Percentiles rank a stretch among this genome's conserved stretches.
These are phyloP conservation scores for Epirrita christyi DNA, from an alignment of 2,888 invertebrate species.

Conservation along the genomic window DNA sequence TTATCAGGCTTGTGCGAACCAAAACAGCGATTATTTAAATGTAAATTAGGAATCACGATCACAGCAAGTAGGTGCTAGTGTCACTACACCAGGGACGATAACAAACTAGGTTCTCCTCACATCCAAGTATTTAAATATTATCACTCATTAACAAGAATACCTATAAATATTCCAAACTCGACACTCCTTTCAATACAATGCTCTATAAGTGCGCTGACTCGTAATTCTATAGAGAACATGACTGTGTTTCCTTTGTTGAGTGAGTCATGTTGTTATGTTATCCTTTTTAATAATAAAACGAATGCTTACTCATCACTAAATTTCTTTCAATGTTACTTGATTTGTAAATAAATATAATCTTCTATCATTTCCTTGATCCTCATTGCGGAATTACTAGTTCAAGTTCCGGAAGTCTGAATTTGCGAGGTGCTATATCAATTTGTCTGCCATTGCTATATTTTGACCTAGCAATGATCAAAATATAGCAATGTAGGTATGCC, in stretches of 20 bases:
- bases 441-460: background rate
- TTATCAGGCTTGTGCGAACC: too few relatives aligned
- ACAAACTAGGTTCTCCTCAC: background rate
- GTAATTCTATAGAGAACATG: slow-evolving; percentile 52
- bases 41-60: background rate
- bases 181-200: slow-evolving; percentile 62
- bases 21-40: too few relatives aligned
- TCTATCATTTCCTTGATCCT: background rate
- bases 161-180: slow-evolving; percentile 52
- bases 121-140: slow-evolving; percentile 40
- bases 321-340: background rate
- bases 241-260: slow-evolving; percentile 61
- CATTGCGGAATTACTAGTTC: background rate
- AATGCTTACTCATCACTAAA: background rate
- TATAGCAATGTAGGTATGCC: too few relatives aligned
- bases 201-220: slow-evolving; percentile 39
- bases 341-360: background rate
- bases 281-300: too few relatives aligned
- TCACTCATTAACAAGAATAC: slow-evolving; percentile 49
- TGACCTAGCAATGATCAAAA: background rate
- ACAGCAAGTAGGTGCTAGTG: background rate
- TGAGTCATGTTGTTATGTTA: slow-evolving; percentile 33
- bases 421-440: too few relatives aligned
- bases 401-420: background rate
- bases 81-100: background rate